These are phyloP conservation scores for Platycheirus rosarum DNA, from an alignment of 2,888 invertebrate genomes.

Conservation along the genomic window DNA sequence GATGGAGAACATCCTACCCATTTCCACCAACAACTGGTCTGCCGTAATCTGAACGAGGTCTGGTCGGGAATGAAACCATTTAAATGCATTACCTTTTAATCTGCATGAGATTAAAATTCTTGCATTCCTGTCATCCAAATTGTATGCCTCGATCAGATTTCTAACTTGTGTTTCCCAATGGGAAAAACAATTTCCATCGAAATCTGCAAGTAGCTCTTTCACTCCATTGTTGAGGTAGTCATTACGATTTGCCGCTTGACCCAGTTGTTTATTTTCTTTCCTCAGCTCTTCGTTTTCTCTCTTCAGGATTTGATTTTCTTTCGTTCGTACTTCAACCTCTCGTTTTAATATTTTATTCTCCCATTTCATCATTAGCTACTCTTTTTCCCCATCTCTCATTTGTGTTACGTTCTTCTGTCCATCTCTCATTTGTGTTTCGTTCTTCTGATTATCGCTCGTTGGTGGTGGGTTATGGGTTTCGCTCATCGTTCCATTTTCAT, in stretches of 20 bases:
- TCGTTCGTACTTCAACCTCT: constrained; percentile 5
- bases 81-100: constrained; percentile 49
- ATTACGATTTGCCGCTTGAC: background rate
- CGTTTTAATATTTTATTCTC: background rate
- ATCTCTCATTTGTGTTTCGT: no score
- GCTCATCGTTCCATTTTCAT: no score
- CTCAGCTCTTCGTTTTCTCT: constrained; percentile 17
- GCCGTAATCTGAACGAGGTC: constrained; percentile 45
- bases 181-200: constrained; percentile 8
- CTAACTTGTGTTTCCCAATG: constrained; percentile 36
- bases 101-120: constrained; percentile 50
- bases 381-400: no score
- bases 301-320: background rate
- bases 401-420: no score
- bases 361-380: no score
- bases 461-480: no score
- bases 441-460: no score
- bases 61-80: constrained; percentile 38
- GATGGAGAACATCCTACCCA: constrained; percentile 36
- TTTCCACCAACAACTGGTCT: constrained; percentile 37
- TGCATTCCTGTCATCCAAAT: constrained; percentile 53
- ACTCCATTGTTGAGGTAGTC: background rate
- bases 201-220: constrained; percentile 22
- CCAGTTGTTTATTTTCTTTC: constrained; percentile 21
- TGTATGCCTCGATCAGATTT: constrained; percentile 28